Evolutionary conservation across 37 sponge, comb jelly and placozoan genomes (phyloP), one percentile per base, ranked within the genome.

Genomic region (Crambe crambe): DNA sequence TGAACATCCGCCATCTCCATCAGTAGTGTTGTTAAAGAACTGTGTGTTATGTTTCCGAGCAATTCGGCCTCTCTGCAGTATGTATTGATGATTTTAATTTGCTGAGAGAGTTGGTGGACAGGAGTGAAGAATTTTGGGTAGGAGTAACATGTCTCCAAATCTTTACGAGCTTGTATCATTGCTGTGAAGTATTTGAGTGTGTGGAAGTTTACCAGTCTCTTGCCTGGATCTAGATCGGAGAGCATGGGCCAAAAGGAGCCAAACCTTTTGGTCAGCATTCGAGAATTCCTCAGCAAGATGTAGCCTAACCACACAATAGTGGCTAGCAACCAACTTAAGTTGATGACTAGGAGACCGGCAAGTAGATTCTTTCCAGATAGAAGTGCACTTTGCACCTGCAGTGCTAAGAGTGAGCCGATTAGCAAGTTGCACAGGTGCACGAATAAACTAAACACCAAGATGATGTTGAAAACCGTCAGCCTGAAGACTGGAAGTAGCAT

Each of bases 31-130:
- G 6, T 30, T 30, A 62, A 20, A 30, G 31, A 29, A 9, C 15
- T 20, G 15, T 62, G 63, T 8, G 25, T 62, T 62, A 29, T 30
- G 63, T 62, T 62, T 29, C 15, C 31, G 15, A 62, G 30, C 26
- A 29, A 8, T 62, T 62, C 63, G 6, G 63, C 31, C 15, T 62
- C 63, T 62, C 63, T 62, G 31, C 63, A 62, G 63, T 62, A 62
- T 20, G 63, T 20, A 20, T 62, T 62, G 63, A 62, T 62, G 31
- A 62, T 62, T 62, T 62, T n/a, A 29, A 62, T 62, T 20, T 62
- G 12, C 63, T 20, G 6, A 8, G 63, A 62, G 26, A 62, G 63
- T 62, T 62, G 6, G 31, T 62, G 63, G n/a, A 62, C 63, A 29
- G 63, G 63, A 62, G 63, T 29, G 63, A 62, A 62, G 30, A 62